Evolutionary conservation across 2,113 vertebrate species (phyloP).

Genomic region (Lycaon pictus): DNA sequence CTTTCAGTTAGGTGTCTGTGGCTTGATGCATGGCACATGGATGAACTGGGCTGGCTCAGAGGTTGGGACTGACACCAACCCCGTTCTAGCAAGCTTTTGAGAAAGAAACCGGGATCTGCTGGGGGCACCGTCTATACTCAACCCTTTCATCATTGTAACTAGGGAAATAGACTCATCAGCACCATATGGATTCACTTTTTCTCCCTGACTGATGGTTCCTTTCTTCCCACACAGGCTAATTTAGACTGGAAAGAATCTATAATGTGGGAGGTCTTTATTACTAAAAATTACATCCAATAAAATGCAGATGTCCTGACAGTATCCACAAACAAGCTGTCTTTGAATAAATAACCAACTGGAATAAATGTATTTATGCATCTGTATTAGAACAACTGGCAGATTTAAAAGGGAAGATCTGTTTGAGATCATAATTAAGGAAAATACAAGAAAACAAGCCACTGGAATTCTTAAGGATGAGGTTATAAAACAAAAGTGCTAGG

Average conservation of each 20-base stretch:
- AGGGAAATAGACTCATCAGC: conserved; percentile 58
- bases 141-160: conserved; percentile 51
- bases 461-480: conserved; percentile 75
- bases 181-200: conserved; percentile 81
- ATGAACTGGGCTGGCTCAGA: neutral
- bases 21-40: neutral
- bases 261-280: conserved; percentile 83
- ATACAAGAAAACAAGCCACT: conserved; percentile 80
- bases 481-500: conserved; percentile 72
- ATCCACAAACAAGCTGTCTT: conserved; percentile 78
- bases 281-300: conserved; percentile 83
- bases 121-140: conserved; percentile 14
- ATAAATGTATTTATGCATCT: conserved; percentile 78
- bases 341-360: conserved; percentile 79
- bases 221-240: conserved; percentile 82
- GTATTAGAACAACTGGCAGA: conserved; percentile 69
- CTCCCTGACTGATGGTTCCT: conserved; percentile 68
- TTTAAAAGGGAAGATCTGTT: conserved; percentile 76
- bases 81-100: conserved; percentile 31
- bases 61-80: neutral
- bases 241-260: conserved; percentile 80
- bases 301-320: conserved; percentile 80
- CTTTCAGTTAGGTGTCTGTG: neutral
- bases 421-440: conserved; percentile 76
- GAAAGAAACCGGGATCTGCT: neutral